Percentiles rank a stretch among this genome's conserved stretches.
Conservation (phyloP, 2,113 vertebrate species). For the Heterocephalus glaber region DNA sequence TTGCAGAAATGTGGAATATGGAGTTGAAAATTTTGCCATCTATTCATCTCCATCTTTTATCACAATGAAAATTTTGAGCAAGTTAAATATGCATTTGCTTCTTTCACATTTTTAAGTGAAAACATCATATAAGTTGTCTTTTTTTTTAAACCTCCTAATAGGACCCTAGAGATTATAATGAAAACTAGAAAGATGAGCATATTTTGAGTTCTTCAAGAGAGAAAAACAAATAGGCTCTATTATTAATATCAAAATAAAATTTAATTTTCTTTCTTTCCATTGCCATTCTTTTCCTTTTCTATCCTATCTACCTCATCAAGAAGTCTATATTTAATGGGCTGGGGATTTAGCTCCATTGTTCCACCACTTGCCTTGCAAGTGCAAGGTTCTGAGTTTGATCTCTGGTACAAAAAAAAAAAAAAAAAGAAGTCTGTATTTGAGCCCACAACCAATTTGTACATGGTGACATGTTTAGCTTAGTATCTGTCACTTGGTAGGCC, state of each 20-base stretch:
- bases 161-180: background rate
- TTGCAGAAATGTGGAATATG: background rate
- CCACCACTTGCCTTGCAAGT: no score
- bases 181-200: background rate
- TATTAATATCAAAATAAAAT: conserved; percentile 9
- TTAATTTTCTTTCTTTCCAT: background rate
- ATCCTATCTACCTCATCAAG: background rate
- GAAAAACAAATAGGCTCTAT: background rate
- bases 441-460: background rate
- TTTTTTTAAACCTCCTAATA: background rate
- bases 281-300: background rate
- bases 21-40: background rate
- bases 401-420: no score
- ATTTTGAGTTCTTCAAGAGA: conserved; percentile 22
- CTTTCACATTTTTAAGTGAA: background rate
- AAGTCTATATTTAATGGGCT: background rate
- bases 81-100: background rate
- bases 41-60: background rate
- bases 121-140: background rate
- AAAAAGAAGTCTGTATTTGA: background rate
- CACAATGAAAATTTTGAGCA: background rate
- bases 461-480: background rate
- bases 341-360: no score
- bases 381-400: no score
- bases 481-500: background rate